These are phyloP conservation scores for Melanogrammus aeglefinus DNA, from an alignment of 2,797 vertebrate genomes.

Conservation along the genomic window DNA sequence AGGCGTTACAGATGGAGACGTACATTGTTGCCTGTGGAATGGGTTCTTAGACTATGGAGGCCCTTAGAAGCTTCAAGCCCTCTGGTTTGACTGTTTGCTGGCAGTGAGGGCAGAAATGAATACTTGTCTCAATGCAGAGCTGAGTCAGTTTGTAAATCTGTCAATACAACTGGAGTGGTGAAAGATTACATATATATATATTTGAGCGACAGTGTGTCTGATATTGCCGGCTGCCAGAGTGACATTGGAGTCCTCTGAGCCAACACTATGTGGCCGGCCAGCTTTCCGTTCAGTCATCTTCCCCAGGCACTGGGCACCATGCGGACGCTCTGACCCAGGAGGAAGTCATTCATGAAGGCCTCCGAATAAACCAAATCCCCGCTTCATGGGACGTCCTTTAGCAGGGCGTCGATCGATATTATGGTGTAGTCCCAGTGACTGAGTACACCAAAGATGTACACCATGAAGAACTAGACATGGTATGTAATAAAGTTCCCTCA, in stretches of 20 bases:
- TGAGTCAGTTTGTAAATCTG: constrained; percentile 2
- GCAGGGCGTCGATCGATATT: background rate
- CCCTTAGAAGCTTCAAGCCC: background rate
- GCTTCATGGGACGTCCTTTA: background rate
- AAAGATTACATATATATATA: background rate
- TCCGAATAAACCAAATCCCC: background rate
- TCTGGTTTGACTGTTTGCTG: background rate
- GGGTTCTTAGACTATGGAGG: background rate
- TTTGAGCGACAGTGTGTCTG: constrained; percentile 1
- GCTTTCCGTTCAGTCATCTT: constrained; percentile 33
- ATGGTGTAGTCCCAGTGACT: background rate
- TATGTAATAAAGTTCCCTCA: background rate
- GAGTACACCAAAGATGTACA: background rate
- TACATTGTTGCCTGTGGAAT: background rate
- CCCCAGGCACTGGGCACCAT: constrained; percentile 39
- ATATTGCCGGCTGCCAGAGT: constrained; percentile 10
- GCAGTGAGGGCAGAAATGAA: constrained; percentile 8
- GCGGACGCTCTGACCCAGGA: constrained; percentile 18
- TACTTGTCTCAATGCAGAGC: background rate
- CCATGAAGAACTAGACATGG: background rate
- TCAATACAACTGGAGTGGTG: constrained; percentile 1
- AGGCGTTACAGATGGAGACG: background rate
- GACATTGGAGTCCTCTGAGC: constrained; percentile 10
- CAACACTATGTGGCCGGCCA: constrained; percentile 22
- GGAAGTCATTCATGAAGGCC: background rate